These are phyloP conservation scores for Avahi laniger DNA, from an alignment of 2,797 vertebrate genomes.

Conservation along the genomic window DNA sequence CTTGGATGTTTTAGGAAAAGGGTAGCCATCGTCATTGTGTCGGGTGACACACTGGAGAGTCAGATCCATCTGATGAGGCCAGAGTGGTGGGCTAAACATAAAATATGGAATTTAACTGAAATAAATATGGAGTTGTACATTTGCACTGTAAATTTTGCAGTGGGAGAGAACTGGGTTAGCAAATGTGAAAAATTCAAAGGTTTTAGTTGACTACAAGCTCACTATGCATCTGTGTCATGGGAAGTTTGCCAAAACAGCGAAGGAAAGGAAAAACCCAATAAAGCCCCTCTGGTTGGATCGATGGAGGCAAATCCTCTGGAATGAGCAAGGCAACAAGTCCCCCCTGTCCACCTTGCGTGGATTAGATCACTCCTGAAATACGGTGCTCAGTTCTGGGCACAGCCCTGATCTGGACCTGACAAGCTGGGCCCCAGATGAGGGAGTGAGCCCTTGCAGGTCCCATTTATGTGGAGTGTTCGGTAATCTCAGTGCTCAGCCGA, in stretches of 20 bases:
- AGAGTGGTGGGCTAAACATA: not conserved
- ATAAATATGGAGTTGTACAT: not conserved
- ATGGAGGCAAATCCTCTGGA: not conserved
- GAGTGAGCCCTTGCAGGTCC: not conserved
- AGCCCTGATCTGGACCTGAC: not conserved
- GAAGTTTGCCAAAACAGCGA: not conserved
- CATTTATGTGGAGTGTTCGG: not conserved
- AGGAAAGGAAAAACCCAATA: not conserved
- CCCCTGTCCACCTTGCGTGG: accelerated
- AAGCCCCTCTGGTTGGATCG: not conserved
- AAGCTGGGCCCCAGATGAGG: too few species aligned
- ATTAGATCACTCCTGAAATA: not conserved
- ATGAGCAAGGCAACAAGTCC: not conserved
- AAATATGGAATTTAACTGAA: not conserved
- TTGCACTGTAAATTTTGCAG: not conserved
- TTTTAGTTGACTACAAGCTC: not conserved
- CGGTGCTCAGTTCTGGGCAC: not conserved
- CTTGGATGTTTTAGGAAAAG: not conserved
- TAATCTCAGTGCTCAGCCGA: not conserved
- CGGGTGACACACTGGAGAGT: not conserved
- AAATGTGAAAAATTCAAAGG: not conserved
- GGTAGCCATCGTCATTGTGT: not conserved
- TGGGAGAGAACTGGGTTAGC: not conserved
- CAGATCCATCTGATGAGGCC: not conserved
- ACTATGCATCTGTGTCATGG: not conserved